Percentiles rank a stretch among this genome's conserved stretches.
These are phyloP conservation scores for Embidobia sp. DNA, from an alignment of 2,888 invertebrate species.

Conservation along the genomic window DNA sequence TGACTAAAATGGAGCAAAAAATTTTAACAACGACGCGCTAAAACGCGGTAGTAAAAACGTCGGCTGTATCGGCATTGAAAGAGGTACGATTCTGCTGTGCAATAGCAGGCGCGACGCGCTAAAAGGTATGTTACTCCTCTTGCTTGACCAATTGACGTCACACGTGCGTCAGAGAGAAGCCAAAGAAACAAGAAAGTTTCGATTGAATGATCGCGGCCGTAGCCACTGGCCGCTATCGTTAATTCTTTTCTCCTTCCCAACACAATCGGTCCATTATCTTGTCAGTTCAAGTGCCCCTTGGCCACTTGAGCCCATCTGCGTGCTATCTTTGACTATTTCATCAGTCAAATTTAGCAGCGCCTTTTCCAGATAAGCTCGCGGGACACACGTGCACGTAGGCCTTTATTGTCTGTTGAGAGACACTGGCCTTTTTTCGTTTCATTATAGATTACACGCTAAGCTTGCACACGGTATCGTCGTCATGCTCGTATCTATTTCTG, in stretches of 20 bases:
- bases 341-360: conserved; percentile 49
- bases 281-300: conserved; percentile 76
- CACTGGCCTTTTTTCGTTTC: conserved; percentile 44
- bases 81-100: conserved; percentile 51
- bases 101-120: conserved; percentile 66
- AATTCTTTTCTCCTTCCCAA: conserved; percentile 74
- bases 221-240: conserved; percentile 65
- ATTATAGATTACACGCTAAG: conserved; percentile 37
- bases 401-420: conserved; percentile 32
- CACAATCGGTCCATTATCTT: conserved; percentile 78
- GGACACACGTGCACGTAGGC: too few species aligned
- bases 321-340: conserved; percentile 57
- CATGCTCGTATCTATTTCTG: too few species aligned
- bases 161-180: conserved; percentile 78
- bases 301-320: conserved; percentile 75
- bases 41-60: conserved; percentile 36
- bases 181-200: conserved; percentile 80
- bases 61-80: conserved; percentile 24
- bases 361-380: conserved; percentile 54
- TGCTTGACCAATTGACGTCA: conserved; percentile 80
- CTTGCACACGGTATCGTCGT: conserved; percentile 17
- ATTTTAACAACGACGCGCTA: conserved; percentile 1
- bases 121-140: conserved; percentile 75
- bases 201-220: conserved; percentile 77
- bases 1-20: conserved; percentile 4